Conservation (phyloP, 2,113 vertebrate species). For the Thamnophis sirtalis region DNA sequence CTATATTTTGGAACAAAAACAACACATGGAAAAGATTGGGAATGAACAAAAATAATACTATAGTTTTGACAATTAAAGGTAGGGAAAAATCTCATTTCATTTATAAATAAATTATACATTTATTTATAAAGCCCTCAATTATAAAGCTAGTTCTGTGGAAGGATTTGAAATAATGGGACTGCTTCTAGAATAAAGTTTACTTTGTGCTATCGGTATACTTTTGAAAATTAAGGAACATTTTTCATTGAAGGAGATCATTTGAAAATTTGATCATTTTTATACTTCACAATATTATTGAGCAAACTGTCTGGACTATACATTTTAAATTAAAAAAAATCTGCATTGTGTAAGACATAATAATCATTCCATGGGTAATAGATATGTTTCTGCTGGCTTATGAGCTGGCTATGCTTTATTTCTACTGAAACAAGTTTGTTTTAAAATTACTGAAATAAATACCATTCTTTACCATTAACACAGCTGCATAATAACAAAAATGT, state of each 20-base stretch:
- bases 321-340: not conserved
- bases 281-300: not conserved
- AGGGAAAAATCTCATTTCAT: not conserved
- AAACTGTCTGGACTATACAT: not conserved
- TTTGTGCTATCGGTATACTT: not conserved
- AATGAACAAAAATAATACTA: slow-evolving; percentile 52
- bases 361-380: not conserved
- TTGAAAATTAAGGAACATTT: not conserved
- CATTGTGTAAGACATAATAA: not conserved
- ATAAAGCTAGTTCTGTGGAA: not conserved
- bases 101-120: not conserved
- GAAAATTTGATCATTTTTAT: not conserved
- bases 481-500: not conserved
- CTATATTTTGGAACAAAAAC: slow-evolving; percentile 27
- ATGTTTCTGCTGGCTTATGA: not conserved
- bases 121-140: slow-evolving; percentile 4
- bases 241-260: not conserved
- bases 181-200: not conserved
- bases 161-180: not conserved
- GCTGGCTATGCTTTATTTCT: not conserved
- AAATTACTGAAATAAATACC: not conserved
- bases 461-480: not conserved
- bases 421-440: not conserved
- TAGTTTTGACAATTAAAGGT: slow-evolving; percentile 45
- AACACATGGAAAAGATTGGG: slow-evolving; percentile 58